A percentile compares a stretch with the other conserved stretches of the same genome.
These are phyloP conservation scores for Rhabdophis nuchalis DNA, from an alignment of 2,797 vertebrate genomes.

Conservation along the genomic window DNA sequence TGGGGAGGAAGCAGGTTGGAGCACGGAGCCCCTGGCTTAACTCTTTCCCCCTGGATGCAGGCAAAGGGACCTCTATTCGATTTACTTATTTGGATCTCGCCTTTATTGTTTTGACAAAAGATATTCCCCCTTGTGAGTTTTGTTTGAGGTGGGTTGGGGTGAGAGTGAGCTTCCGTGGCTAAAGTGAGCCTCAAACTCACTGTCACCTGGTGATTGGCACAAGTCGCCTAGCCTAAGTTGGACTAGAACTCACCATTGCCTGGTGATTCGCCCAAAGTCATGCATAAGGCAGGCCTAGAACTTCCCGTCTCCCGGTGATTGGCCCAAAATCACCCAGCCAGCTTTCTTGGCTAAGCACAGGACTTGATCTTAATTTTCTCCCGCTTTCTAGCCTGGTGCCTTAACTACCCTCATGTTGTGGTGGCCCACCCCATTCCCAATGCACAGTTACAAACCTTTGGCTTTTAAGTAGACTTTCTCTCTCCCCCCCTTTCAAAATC, in stretches of 20 bases:
- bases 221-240: not conserved
- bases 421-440: not conserved
- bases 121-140: not conserved
- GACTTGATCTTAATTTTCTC: not conserved
- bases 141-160: not conserved
- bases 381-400: not conserved
- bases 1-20: not conserved
- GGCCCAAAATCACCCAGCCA: not conserved
- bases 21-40: too few species aligned
- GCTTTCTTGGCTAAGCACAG: not conserved
- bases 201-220: not conserved
- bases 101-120: not conserved
- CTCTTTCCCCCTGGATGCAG: not conserved
- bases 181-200: not conserved
- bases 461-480: not conserved
- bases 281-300: too few species aligned
- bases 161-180: not conserved
- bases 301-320: too few species aligned
- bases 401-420: not conserved
- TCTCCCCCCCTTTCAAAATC: not conserved
- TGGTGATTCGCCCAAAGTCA: too few species aligned
- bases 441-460: not conserved
- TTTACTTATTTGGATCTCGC: not conserved
- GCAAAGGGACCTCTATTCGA: not conserved
- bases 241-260: not conserved